A percentile compares a stretch with the other conserved stretches of the same genome.
Conservation (phyloP, 2,113 vertebrate genomes). For the Turdus rufiventris region DNA sequence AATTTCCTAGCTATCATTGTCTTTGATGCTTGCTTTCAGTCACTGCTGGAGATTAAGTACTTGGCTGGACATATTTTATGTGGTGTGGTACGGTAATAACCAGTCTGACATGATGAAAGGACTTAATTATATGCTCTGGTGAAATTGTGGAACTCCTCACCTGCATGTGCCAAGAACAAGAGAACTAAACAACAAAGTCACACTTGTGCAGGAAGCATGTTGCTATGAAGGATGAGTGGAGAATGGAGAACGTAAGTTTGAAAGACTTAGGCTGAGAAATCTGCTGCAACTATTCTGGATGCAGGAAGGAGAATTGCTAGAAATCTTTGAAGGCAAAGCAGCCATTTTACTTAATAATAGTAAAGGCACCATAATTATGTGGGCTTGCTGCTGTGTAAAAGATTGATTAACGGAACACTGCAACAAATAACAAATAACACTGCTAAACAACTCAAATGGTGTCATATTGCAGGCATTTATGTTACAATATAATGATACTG, state of each 20-base stretch:
- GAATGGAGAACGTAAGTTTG: not conserved
- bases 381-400: not conserved
- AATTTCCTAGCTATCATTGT: not conserved
- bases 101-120: not conserved
- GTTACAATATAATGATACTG: not conserved
- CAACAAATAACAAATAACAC: not conserved
- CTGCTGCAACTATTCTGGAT: not conserved
- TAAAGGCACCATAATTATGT: not conserved
- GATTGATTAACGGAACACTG: not conserved
- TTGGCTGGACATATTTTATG: not conserved
- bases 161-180: not conserved
- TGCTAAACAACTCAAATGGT: not conserved
- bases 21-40: not conserved
- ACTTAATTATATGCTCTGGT: not conserved
- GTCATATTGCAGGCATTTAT: not conserved
- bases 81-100: not conserved
- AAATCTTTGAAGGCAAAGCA: not conserved
- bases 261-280: not conserved
- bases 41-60: not conserved
- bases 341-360: not conserved
- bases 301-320: not conserved
- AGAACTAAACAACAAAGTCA: not conserved
- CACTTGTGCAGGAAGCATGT: not conserved
- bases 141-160: not conserved
- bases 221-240: not conserved